Percentiles rank a stretch among this genome's conserved stretches.
Conservation (phyloP, 2,113 vertebrate genomes). For the Microcebus jonahi region DNA sequence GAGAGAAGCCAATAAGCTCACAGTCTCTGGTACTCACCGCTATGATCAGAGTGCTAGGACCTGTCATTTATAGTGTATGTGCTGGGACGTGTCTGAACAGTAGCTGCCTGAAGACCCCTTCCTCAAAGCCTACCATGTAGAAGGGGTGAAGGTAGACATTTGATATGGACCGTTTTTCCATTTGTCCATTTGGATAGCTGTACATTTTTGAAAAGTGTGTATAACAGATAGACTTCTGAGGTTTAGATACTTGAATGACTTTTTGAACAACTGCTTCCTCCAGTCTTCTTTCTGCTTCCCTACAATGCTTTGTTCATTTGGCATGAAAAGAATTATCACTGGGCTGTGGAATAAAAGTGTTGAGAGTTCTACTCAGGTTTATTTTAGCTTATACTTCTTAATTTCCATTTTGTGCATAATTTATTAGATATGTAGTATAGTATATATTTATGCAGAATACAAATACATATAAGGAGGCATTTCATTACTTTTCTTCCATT, state of each 20-base stretch:
- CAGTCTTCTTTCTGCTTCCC: not conserved
- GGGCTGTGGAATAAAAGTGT: not conserved
- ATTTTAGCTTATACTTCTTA: not conserved
- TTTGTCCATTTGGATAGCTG: not conserved
- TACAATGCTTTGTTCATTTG: not conserved
- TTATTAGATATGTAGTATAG: not conserved
- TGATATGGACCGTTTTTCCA: not conserved
- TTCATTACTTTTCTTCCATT: slow-evolving; percentile 12
- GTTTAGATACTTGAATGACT: not conserved
- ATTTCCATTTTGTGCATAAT: not conserved
- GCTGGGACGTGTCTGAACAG: not conserved
- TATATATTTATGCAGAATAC: not conserved
- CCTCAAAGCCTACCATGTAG: not conserved
- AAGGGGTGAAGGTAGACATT: not conserved
- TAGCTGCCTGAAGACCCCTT: not conserved
- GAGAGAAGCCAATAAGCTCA: not conserved
- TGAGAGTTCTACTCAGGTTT: not conserved
- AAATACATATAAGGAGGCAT: not conserved
- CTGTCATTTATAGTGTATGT: not conserved
- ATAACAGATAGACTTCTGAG: not conserved
- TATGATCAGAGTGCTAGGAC: not conserved
- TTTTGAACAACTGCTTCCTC: not conserved
- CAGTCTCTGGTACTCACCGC: not conserved
- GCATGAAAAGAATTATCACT: not conserved
- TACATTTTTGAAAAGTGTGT: not conserved